Percentiles rank a stretch among this genome's conserved stretches.
These are phyloP conservation scores for Pomacea maculata DNA, from an alignment of 1,140 invertebrate species.

Conservation along the genomic window DNA sequence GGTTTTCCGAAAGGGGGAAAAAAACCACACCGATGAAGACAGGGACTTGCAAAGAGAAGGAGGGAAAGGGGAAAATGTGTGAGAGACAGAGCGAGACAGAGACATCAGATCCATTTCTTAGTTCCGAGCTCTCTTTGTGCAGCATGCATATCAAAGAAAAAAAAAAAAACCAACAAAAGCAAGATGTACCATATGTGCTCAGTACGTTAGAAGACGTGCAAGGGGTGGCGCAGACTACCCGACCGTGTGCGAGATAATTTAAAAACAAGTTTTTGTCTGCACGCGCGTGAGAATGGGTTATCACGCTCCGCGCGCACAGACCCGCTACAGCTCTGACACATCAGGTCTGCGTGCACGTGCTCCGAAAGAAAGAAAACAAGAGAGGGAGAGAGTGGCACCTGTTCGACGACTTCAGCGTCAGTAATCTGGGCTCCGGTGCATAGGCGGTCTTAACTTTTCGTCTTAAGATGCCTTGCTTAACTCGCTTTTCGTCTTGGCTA, in stretches of 20 bases:
- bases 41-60: neutral
- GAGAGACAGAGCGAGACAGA: neutral
- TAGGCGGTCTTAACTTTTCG: too few species aligned
- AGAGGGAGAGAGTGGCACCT: slow-evolving; percentile 3
- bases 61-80: neutral
- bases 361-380: neutral
- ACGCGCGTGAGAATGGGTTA: too few species aligned
- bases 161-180: neutral
- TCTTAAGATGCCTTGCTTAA: too few species aligned
- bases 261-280: neutral
- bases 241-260: neutral
- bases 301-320: too few species aligned
- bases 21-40: neutral
- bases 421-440: too few species aligned
- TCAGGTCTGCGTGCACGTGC: neutral
- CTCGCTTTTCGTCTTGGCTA: too few species aligned
- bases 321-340: neutral
- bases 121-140: too few species aligned
- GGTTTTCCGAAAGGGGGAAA: neutral
- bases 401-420: too few species aligned
- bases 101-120: too few species aligned
- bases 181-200: neutral
- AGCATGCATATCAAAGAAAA: too few species aligned
- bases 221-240: neutral
- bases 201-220: neutral